Percentiles rank a stretch among this genome's conserved stretches.
phyloP scores from a whole-genome alignment of 1,140 invertebrate genomes.

The Penaeus vannamei region DNA sequence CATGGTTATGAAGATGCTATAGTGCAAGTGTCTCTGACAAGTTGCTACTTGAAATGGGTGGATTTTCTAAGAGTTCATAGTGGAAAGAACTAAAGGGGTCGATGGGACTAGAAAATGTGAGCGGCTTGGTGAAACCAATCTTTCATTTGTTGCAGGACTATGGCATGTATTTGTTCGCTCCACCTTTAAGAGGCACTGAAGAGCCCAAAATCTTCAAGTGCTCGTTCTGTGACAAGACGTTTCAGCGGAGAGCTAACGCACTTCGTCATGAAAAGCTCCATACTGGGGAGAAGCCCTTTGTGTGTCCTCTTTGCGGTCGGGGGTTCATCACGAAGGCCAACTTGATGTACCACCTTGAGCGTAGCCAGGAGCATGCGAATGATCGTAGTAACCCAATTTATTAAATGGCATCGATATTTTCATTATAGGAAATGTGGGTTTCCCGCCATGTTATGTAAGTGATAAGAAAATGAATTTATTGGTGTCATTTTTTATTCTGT shows the following conservation, averaged over 20 bases:
- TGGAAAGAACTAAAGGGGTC: neutral
- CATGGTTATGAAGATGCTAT: no score
- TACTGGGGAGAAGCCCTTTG: conserved; percentile 73
- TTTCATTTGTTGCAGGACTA: conserved; percentile 53
- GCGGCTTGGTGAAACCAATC: conserved; percentile 40
- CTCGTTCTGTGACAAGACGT: conserved; percentile 46
- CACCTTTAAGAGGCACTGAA: conserved; percentile 39
- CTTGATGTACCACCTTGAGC: conserved; percentile 39
- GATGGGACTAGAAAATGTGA: conserved; percentile 27
- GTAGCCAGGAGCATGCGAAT: conserved; percentile 51
- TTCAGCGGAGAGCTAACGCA: conserved; percentile 50
- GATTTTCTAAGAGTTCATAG: conserved; percentile 19
- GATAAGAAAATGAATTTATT: no score
- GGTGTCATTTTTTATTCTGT: no score
- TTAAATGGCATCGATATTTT: no score
- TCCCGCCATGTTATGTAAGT: no score
- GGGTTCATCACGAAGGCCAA: conserved; percentile 62
- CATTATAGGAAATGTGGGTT: no score
- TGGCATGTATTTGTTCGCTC: conserved; percentile 51
- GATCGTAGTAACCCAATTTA: neutral
- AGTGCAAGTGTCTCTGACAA: no score
- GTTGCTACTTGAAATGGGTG: neutral
- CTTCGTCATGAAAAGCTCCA: conserved; percentile 72
- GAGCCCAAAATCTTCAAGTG: conserved; percentile 49
- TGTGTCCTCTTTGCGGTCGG: conserved; percentile 73